A percentile compares a stretch with the other conserved stretches of the same genome.
Evolutionary conservation across 2,888 invertebrate species (phyloP).

Genomic region (Chalcosyrphus nemorum): DNA sequence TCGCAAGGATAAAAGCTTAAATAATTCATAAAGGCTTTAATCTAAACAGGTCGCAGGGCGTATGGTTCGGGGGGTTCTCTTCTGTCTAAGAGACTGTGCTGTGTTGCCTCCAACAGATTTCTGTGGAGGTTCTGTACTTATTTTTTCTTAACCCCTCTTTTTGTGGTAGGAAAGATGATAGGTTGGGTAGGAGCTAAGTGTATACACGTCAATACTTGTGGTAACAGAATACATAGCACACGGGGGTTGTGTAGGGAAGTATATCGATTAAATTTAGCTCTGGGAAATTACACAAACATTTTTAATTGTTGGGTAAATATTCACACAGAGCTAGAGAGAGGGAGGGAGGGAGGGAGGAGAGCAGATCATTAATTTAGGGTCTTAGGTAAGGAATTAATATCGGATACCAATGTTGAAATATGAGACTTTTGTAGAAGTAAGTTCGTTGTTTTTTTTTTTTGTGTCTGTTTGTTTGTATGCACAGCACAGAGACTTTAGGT

Average conservation of each 20-base stretch:
- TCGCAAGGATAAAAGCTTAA: conserved; percentile 63
- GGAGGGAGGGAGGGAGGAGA: too few relatives aligned
- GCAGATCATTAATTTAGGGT: conserved; percentile 57
- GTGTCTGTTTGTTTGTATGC: not conserved
- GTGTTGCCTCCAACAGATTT: conserved; percentile 51
- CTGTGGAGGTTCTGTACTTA: not conserved
- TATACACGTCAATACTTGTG: conserved; percentile 17
- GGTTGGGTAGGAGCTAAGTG: not conserved
- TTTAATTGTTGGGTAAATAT: conserved; percentile 62
- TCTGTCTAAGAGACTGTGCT: conserved; percentile 31
- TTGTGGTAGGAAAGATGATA: not conserved
- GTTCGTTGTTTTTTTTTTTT: too few relatives aligned
- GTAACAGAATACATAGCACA: conserved; percentile 3
- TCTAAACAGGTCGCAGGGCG: conserved; percentile 56
- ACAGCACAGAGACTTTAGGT: conserved; percentile 6
- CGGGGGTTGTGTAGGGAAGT: not conserved
- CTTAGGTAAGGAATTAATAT: conserved; percentile 39
- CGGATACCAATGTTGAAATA: conserved; percentile 44
- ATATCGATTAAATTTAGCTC: conserved; percentile 28
- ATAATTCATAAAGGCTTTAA: conserved; percentile 72
- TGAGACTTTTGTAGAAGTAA: conserved; percentile 8
- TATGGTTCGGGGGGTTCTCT: too few relatives aligned
- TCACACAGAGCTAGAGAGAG: conserved; percentile 36
- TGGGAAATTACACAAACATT: conserved; percentile 15
- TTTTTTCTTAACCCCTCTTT: not conserved